A percentile compares a stretch with the other conserved stretches of the same genome.
These are phyloP conservation scores for Gasterosteus aculeatus DNA, from an alignment of 2,113 vertebrate species.

Conservation along the genomic window DNA sequence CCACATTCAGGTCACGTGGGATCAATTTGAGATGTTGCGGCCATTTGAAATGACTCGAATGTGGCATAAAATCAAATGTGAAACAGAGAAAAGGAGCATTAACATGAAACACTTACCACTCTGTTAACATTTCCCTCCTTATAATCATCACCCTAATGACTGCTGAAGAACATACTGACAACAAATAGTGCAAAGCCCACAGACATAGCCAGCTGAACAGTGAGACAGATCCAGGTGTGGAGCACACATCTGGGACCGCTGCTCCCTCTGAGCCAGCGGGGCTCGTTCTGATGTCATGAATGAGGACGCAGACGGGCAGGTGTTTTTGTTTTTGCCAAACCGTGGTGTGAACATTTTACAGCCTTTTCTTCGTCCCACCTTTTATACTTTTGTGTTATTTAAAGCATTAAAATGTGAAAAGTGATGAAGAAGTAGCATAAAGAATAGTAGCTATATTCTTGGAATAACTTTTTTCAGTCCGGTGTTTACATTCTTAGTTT, in stretches of 20 bases:
- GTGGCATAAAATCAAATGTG: background rate
- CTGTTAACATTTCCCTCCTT: background rate
- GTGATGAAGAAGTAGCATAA: background rate
- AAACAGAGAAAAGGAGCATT: background rate
- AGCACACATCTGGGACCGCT: slow-evolving; percentile 28
- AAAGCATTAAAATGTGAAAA: background rate
- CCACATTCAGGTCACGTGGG: background rate
- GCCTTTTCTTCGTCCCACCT: too few species aligned
- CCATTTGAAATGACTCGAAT: background rate
- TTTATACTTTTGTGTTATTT: too few species aligned
- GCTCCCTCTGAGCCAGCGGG: slow-evolving; percentile 29
- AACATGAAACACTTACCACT: slow-evolving; percentile 17
- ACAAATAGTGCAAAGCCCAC: slow-evolving; percentile 61
- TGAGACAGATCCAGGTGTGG: slow-evolving; percentile 36
- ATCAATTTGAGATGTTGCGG: background rate
- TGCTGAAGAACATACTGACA: slow-evolving; percentile 28
- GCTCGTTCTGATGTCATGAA: slow-evolving; percentile 4
- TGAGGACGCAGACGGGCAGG: background rate
- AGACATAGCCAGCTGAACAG: slow-evolving; percentile 56
- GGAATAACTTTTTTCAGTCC: background rate
- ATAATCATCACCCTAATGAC: slow-evolving; percentile 4
- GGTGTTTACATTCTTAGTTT: background rate
- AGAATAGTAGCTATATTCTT: background rate
- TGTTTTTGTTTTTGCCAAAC: background rate
- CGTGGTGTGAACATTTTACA: background rate